Evolutionary conservation across 2,113 vertebrate species (phyloP).

Genomic region (Notiomystis cincta): DNA sequence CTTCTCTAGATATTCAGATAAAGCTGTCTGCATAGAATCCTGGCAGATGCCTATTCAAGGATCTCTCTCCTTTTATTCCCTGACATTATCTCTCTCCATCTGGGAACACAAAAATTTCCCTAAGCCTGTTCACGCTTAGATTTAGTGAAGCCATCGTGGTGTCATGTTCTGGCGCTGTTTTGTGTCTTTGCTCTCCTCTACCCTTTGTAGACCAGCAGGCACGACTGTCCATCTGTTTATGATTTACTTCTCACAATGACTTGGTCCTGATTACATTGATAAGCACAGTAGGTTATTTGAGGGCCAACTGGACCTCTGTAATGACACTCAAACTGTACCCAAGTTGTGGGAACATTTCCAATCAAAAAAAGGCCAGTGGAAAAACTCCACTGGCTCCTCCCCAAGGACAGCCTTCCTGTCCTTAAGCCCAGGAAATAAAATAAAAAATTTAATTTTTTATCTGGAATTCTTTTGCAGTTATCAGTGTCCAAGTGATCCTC

Average conservation of each 20-base stretch:
- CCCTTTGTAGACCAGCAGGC: slow-evolving; percentile 36
- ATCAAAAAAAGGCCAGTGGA: slow-evolving; percentile 2
- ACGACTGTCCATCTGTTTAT: slow-evolving; percentile 51
- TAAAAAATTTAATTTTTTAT: background rate
- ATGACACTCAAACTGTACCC: slow-evolving; percentile 25
- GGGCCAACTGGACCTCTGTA: slow-evolving; percentile 52
- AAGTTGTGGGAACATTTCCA: background rate
- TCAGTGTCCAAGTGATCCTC: background rate
- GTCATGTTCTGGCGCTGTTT: background rate
- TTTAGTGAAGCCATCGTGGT: slow-evolving; percentile 30
- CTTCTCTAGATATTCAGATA: slow-evolving; percentile 5
- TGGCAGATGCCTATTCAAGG: background rate
- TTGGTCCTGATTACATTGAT: slow-evolving; percentile 54
- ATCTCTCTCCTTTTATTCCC: background rate
- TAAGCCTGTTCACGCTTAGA: background rate
- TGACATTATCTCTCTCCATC: background rate
- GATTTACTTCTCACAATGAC: slow-evolving; percentile 52
- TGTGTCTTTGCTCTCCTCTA: slow-evolving; percentile 5
- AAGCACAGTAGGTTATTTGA: slow-evolving; percentile 55
- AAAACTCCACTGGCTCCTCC: background rate
- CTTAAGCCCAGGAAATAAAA: slow-evolving; percentile 7
- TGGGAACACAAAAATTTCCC: slow-evolving; percentile 21
- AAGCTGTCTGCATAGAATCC: background rate
- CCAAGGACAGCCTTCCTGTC: background rate
- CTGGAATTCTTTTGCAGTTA: background rate